Evolutionary conservation across 2,888 invertebrate genomes (phyloP).

Genomic region (Hydropsyche betteni): DNA sequence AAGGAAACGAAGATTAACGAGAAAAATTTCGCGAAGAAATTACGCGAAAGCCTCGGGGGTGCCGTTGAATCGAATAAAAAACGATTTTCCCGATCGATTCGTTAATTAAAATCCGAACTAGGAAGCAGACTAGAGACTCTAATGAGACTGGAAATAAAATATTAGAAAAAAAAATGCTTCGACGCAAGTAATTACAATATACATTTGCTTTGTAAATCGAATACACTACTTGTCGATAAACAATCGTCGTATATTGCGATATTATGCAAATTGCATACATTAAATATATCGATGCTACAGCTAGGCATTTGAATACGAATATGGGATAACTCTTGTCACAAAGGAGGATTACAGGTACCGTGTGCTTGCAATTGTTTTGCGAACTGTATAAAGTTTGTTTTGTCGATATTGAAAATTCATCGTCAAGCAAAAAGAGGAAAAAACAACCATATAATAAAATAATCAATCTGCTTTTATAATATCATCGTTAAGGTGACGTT

Average conservation of each 20-base stretch:
- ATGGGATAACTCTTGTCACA: too few relatives aligned
- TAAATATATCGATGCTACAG: neutral
- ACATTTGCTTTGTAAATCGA: too few relatives aligned
- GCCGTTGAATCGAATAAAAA: neutral
- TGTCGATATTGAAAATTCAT: neutral
- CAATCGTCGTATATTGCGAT: neutral
- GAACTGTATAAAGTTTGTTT: neutral
- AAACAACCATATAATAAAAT: neutral
- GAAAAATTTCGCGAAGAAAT: neutral
- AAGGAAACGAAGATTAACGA: constrained; percentile 16
- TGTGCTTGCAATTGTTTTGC: too few relatives aligned
- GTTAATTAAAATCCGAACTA: neutral
- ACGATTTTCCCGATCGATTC: too few relatives aligned
- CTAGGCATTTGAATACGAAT: too few relatives aligned
- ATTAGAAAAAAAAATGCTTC: too few relatives aligned
- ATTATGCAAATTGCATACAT: constrained; percentile 7
- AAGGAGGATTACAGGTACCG: too few relatives aligned
- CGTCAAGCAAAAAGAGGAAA: neutral
- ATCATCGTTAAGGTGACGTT: constrained; percentile 11
- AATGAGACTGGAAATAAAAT: too few relatives aligned
- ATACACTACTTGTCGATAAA: neutral
- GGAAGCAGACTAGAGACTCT: neutral
- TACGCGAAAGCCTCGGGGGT: neutral
- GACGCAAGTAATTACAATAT: too few relatives aligned
- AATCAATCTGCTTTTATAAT: constrained; percentile 2